phyloP scores from a whole-genome alignment of 2,797 vertebrate species.

The Bothrops alternatus region DNA sequence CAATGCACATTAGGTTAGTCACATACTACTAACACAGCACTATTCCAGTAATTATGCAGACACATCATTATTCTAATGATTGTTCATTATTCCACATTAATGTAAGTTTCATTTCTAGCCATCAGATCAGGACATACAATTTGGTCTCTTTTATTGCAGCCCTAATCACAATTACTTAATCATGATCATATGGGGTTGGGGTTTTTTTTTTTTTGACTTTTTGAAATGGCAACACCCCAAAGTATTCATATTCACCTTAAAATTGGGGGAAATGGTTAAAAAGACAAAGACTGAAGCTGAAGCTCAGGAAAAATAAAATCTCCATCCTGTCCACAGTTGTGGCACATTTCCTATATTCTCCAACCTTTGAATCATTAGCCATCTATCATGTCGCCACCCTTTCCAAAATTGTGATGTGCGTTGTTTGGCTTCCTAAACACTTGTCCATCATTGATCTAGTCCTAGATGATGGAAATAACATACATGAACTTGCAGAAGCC shows the following conservation, averaged over 20 bases:
- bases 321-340: background rate
- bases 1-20: too few relatives aligned
- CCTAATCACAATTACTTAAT: background rate
- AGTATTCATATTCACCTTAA: background rate
- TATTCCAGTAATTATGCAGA: too few relatives aligned
- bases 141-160: background rate
- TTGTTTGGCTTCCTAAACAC: background rate
- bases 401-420: background rate
- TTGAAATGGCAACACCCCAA: background rate
- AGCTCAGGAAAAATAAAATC: background rate
- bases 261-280: background rate
- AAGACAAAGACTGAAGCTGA: background rate
- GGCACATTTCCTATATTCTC: background rate
- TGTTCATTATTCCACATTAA: too few relatives aligned
- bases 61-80: too few relatives aligned
- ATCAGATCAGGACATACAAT: background rate
- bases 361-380: background rate
- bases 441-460: background rate
- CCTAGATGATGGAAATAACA: background rate
- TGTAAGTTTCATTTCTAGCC: background rate
- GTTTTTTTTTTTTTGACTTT: background rate
- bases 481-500: background rate
- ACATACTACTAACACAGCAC: too few relatives aligned
- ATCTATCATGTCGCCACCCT: background rate
- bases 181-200: background rate